Percentiles rank a stretch among this genome's conserved stretches.
These are phyloP conservation scores for Ornithoptera alexandrae DNA, from an alignment of 2,888 invertebrate species.

Conservation along the genomic window DNA sequence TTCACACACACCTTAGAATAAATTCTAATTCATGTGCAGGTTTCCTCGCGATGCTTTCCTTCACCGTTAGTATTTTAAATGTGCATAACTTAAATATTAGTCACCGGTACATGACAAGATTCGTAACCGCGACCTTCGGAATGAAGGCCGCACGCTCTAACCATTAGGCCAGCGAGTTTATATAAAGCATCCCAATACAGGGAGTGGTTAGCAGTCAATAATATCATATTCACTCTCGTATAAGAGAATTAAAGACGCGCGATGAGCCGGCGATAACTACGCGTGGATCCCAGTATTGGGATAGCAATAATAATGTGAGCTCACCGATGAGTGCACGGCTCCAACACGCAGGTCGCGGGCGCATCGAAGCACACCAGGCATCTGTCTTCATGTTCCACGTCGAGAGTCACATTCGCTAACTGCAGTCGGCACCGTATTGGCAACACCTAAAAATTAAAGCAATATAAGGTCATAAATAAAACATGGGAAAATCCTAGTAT, in stretches of 20 bases:
- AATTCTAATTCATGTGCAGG: not conserved
- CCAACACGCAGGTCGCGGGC: conserved; percentile 86
- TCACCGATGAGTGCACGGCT: conserved; percentile 92
- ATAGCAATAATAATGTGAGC: not conserved
- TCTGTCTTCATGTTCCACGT: conserved; percentile 89
- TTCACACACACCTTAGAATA: not conserved
- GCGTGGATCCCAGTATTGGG: not conserved
- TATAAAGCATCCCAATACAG: not conserved
- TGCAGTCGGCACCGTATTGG: conserved; percentile 91
- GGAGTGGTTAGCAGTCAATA: not conserved
- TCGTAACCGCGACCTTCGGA: no score
- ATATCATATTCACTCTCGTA: not conserved
- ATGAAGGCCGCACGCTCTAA: no score
- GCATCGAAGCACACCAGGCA: conserved; percentile 93
- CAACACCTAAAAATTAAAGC: conserved; percentile 74
- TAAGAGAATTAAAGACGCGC: not conserved
- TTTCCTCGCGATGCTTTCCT: not conserved
- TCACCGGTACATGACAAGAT: no score
- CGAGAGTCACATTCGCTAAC: conserved; percentile 85
- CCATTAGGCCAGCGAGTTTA: no score
- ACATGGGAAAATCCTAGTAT: not conserved
- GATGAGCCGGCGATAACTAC: not conserved
- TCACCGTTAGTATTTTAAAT: not conserved
- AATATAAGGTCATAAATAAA: not conserved
- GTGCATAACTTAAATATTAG: no score